Evolutionary conservation across 2,888 invertebrate species (phyloP).

Genomic region (Drosophila austrosaltans): DNA sequence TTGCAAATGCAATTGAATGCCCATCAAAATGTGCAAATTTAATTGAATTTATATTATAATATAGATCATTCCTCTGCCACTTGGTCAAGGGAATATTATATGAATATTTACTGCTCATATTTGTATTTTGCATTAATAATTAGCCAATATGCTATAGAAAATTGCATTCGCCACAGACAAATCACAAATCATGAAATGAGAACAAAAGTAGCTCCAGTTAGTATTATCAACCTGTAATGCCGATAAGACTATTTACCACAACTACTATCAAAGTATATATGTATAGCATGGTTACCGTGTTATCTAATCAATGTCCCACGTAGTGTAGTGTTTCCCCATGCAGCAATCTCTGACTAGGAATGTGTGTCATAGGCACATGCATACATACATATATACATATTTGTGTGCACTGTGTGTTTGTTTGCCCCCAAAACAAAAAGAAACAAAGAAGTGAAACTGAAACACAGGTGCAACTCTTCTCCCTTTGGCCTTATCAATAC

Average conservation of each 20-base stretch:
- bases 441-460: not conserved
- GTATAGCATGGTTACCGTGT: not conserved
- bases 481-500: not conserved
- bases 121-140: conserved; percentile 38
- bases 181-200: not conserved
- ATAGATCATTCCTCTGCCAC: not conserved
- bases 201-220: not conserved
- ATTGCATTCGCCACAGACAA: conserved; percentile 35
- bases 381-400: not conserved
- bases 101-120: not conserved
- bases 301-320: not conserved
- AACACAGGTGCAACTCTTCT: conserved; percentile 1
- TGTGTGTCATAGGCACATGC: not conserved
- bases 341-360: conserved; percentile 4
- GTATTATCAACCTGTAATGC: conserved; percentile 31
- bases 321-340: not conserved
- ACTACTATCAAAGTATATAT: conserved; percentile 29
- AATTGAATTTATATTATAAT: conserved; percentile 41
- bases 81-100: conserved; percentile 7
- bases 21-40: conserved; percentile 40
- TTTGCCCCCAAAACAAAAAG: conserved; percentile 1
- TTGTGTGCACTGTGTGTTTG: not conserved
- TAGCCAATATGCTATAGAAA: conserved; percentile 29
- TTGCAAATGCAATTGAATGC: conserved; percentile 17
- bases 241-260: conserved; percentile 65